phyloP scores from a whole-genome alignment of 2,888 invertebrate species.

The Zootermopsis nevadensis region DNA sequence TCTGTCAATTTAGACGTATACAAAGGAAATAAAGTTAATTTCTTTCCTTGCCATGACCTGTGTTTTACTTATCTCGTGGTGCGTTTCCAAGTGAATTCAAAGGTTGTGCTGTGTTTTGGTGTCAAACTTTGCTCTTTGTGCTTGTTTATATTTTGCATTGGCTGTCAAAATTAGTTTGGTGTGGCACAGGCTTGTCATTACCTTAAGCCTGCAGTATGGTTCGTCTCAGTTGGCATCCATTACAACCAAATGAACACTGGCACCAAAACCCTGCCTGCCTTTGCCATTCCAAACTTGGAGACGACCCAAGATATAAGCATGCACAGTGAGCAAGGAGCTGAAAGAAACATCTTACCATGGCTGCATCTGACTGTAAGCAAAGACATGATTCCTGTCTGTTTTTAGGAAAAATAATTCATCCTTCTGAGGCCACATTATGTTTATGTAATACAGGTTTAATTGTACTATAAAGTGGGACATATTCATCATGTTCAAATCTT shows the following conservation, averaged over 20 bases:
- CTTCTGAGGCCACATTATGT: too few relatives aligned
- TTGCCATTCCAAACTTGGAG: conserved; percentile 79
- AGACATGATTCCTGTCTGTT: neutral
- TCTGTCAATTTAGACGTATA: conserved; percentile 39
- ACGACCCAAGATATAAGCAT: conserved; percentile 68
- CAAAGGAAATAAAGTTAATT: conserved; percentile 57
- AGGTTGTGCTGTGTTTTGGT: conserved; percentile 63
- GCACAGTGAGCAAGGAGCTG: conserved; percentile 61
- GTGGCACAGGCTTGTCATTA: conserved; percentile 65
- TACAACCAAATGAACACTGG: conserved; percentile 59
- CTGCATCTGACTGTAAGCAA: conserved; percentile 28
- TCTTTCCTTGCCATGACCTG: conserved; percentile 56
- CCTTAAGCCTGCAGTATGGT: conserved; percentile 55
- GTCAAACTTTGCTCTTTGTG: conserved; percentile 65
- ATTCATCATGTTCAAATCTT: too few relatives aligned
- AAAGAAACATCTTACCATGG: neutral
- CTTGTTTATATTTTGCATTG: conserved; percentile 60
- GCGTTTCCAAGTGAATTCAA: conserved; percentile 54
- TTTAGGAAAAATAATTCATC: too few relatives aligned
- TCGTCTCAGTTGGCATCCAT: conserved; percentile 1
- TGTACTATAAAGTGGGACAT: too few relatives aligned
- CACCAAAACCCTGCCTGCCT: conserved; percentile 76
- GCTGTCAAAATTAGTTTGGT: conserved; percentile 61
- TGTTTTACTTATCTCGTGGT: conserved; percentile 54
- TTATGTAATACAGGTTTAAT: too few relatives aligned